Evolutionary conservation across 2,113 vertebrate species (phyloP).

Genomic region (Erythrolamprus reginae): DNA sequence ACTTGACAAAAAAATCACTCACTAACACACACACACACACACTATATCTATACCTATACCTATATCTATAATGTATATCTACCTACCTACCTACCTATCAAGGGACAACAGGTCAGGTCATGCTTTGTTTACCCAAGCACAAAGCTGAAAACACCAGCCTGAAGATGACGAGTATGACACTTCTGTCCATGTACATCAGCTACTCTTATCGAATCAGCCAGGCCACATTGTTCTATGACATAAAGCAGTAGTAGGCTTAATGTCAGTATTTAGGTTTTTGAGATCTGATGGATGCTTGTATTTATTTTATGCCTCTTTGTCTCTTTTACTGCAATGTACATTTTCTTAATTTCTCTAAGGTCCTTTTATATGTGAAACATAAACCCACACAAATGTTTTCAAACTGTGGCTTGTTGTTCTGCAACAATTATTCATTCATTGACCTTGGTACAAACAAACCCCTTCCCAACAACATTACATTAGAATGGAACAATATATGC

Average conservation of each 20-base stretch:
- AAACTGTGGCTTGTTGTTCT: neutral
- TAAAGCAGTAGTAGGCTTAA: neutral
- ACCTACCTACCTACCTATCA: too few relatives aligned
- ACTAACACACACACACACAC: too few relatives aligned
- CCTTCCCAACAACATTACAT: neutral
- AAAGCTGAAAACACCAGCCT: too few relatives aligned
- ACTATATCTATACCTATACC: too few relatives aligned
- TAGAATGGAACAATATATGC: neutral
- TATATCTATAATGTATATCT: too few relatives aligned
- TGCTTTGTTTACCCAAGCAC: too few relatives aligned
- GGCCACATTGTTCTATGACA: neutral
- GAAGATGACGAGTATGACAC: too few relatives aligned
- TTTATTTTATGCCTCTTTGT: neutral
- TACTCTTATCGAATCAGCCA: neutral
- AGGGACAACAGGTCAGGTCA: too few relatives aligned
- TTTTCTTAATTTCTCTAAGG: neutral
- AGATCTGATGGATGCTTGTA: neutral
- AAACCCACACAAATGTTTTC: neutral
- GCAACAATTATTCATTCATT: neutral
- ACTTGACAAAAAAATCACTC: too few relatives aligned
- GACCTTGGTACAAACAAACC: neutral
- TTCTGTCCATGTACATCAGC: neutral
- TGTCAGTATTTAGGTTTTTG: neutral
- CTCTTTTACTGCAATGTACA: neutral
- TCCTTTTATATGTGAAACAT: neutral